Conservation (phyloP, 2,888 invertebrate species). For the Phoenoteleia sp. region DNA sequence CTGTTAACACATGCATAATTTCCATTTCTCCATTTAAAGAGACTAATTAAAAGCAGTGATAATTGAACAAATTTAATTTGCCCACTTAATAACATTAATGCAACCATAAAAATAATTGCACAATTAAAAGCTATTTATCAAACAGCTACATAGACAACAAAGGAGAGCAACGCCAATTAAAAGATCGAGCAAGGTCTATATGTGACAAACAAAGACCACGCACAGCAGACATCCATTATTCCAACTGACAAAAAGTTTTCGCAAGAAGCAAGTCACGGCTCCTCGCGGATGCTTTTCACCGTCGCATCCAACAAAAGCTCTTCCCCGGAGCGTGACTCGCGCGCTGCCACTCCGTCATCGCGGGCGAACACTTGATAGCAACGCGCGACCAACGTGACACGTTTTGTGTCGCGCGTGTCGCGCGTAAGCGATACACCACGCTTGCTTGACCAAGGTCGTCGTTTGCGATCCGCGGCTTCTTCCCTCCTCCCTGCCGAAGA, state of each 20-base stretch:
- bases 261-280: conserved; percentile 10
- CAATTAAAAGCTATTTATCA: no score
- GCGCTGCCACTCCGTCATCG: conserved; percentile 17
- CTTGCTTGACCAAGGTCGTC: conserved; percentile 58
- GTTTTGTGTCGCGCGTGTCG: conserved; percentile 52
- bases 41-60: no score
- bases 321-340: conserved; percentile 23
- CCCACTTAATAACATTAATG: no score
- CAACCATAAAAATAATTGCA: no score
- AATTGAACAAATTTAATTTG: no score
- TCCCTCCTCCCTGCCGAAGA: not conserved
- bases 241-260: conserved; percentile 6
- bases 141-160: no score
- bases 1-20: no score
- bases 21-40: no score
- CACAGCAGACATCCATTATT: conserved; percentile 16
- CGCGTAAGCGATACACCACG: conserved; percentile 38
- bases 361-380: not conserved
- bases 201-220: no score
- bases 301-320: conserved; percentile 36
- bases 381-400: conserved; percentile 29
- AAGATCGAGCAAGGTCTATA: no score
- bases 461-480: conserved; percentile 31
- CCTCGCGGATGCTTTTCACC: not conserved
- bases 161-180: no score